phyloP scores from a whole-genome alignment of 2,797 vertebrate genomes.

The Trachurus trachurus region DNA sequence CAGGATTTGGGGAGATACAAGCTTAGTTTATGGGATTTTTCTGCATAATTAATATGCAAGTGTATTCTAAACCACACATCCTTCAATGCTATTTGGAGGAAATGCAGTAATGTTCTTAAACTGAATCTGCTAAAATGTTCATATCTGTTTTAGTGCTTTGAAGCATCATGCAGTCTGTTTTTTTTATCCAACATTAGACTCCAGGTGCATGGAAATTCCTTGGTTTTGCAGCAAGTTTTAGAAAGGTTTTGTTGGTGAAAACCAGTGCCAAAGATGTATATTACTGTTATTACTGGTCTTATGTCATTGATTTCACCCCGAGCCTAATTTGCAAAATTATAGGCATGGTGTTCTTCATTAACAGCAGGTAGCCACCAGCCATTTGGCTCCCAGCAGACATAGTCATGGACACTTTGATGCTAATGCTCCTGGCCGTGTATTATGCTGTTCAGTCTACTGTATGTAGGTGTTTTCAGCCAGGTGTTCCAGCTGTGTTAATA shows the following conservation, averaged over 20 bases:
- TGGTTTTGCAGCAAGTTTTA: background rate
- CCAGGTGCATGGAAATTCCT: background rate
- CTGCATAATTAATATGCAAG: conserved; percentile 64
- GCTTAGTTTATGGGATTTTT: conserved; percentile 45
- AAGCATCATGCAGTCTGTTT: background rate
- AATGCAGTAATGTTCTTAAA: conserved; percentile 8
- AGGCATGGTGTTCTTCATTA: conserved; percentile 57
- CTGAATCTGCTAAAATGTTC: conserved; percentile 5
- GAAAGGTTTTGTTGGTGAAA: background rate
- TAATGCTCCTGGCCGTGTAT: conserved; percentile 63
- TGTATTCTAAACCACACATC: conserved; percentile 33
- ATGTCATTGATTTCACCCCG: conserved; percentile 40
- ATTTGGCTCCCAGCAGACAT: conserved; percentile 59
- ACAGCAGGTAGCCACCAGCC: conserved; percentile 55
- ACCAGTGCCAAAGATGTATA: background rate
- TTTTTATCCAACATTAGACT: background rate
- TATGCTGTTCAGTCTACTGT: conserved; percentile 56
- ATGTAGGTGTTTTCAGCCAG: conserved; percentile 50
- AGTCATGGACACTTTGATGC: conserved; percentile 67
- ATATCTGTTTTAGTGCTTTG: conserved; percentile 16
- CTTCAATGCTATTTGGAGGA: conserved; percentile 32
- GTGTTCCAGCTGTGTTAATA: conserved; percentile 64
- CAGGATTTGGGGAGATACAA: conserved; percentile 29
- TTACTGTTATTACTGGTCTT: conserved; percentile 42
- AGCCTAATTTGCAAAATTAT: conserved; percentile 57